Percentiles rank a stretch among this genome's conserved stretches.
phyloP scores from a whole-genome alignment of 2,888 invertebrate genomes.

The Leistus spinibarbis region DNA sequence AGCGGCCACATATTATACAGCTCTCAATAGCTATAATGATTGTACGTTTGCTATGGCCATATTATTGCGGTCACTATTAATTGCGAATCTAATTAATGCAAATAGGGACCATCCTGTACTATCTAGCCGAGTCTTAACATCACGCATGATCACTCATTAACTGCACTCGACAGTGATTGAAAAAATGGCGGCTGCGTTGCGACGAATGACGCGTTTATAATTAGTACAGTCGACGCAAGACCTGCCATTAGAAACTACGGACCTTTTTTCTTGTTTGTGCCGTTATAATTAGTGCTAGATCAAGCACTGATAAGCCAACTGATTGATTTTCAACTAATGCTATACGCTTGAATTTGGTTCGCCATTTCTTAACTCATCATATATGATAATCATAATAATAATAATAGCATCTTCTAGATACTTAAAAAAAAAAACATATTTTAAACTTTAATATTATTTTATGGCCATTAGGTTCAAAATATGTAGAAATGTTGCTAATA shows the following conservation, averaged over 20 bases:
- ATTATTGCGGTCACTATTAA: constrained; percentile 37
- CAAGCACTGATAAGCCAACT: not conserved
- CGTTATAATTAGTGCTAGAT: not conserved
- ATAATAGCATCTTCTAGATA: too few relatives aligned
- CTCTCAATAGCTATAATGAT: not conserved
- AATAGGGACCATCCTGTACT: constrained; percentile 15
- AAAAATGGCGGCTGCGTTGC: not conserved
- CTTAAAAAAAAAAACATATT: too few relatives aligned
- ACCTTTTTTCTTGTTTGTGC: not conserved
- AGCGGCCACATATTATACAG: not conserved
- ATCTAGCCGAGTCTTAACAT: not conserved
- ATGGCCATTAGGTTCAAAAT: too few relatives aligned
- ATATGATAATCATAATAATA: too few relatives aligned
- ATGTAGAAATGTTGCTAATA: too few relatives aligned
- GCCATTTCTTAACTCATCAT: not conserved
- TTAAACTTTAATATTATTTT: too few relatives aligned
- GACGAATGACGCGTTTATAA: not conserved
- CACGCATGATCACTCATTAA: constrained; percentile 36
- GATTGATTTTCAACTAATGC: not conserved
- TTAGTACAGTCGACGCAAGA: too few relatives aligned
- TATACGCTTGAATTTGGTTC: not conserved
- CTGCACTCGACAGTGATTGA: not conserved
- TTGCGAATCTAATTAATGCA: constrained; percentile 37
- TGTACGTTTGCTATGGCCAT: too few relatives aligned
- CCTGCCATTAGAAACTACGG: not conserved